A percentile compares a stretch with the other conserved stretches of the same genome.
Evolutionary conservation across 2,888 invertebrate species (phyloP).

Genomic region (Meganola albula): DNA sequence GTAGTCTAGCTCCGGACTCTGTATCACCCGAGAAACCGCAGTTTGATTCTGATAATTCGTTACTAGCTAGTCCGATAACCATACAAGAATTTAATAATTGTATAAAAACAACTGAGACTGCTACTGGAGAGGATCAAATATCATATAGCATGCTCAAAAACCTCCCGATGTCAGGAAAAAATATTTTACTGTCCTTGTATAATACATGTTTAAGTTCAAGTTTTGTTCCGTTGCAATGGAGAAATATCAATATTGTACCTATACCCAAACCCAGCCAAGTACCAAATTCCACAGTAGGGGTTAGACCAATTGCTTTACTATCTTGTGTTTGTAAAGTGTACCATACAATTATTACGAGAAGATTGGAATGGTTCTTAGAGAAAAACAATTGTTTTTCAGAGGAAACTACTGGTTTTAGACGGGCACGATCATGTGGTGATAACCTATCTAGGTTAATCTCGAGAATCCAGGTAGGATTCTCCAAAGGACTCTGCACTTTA

Average conservation of each 20-base stretch:
- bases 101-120: too few relatives aligned
- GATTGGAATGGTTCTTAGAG: constrained; percentile 3
- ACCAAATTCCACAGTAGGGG: not conserved
- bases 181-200: too few relatives aligned
- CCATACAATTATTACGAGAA: constrained; percentile 1
- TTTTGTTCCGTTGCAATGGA: constrained; percentile 1
- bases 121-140: too few relatives aligned
- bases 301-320: constrained; percentile 1
- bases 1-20: too few relatives aligned
- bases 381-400: constrained; percentile 1
- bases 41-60: too few relatives aligned
- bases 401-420: not conserved
- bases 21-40: too few relatives aligned
- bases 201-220: too few relatives aligned
- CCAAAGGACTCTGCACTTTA: not conserved
- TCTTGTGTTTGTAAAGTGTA: constrained; percentile 2
- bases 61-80: too few relatives aligned
- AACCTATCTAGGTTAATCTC: not conserved
- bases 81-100: too few relatives aligned
- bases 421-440: constrained; percentile 2
- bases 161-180: too few relatives aligned
- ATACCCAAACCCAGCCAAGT: constrained; percentile 4
- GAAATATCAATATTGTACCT: not conserved
- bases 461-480: constrained; percentile 1
- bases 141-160: too few relatives aligned